These are phyloP conservation scores for Prietella phreatophila DNA, from an alignment of 2,113 vertebrate genomes.

Conservation along the genomic window DNA sequence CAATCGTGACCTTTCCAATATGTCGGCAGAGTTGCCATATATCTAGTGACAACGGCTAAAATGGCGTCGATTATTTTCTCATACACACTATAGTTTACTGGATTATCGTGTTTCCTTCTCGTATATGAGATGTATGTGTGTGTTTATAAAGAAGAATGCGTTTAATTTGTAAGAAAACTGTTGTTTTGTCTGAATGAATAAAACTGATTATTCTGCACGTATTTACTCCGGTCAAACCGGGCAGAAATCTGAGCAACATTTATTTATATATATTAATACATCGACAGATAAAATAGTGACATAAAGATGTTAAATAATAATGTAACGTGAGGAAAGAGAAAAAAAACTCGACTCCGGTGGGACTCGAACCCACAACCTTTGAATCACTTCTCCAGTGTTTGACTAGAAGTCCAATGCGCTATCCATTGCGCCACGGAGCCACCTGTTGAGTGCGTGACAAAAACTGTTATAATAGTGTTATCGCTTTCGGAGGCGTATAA, in stretches of 20 bases:
- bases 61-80: not conserved
- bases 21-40: not conserved
- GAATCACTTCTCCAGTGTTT: slow-evolving; percentile 31
- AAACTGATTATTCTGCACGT: not conserved
- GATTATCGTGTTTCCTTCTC: too few relatives aligned
- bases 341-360: slow-evolving; percentile 38
- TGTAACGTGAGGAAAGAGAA: not conserved
- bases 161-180: too few relatives aligned
- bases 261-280: too few relatives aligned
- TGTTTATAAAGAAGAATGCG: not conserved
- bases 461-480: not conserved
- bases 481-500: too few relatives aligned
- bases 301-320: too few relatives aligned
- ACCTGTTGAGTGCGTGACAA: too few relatives aligned
- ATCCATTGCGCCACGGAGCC: slow-evolving; percentile 48
- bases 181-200: not conserved
- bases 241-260: not conserved
- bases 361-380: slow-evolving; percentile 46
- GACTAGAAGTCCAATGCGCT: slow-evolving; percentile 49
- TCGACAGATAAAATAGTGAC: too few relatives aligned
- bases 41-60: not conserved
- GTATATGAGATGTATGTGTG: too few relatives aligned
- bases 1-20: not conserved
- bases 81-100: not conserved
- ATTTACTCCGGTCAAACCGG: not conserved